Evolutionary conservation across 2,888 invertebrate species (phyloP), one percentile per base, ranked within the genome.

Genomic region (Oligia strigilis): DNA sequence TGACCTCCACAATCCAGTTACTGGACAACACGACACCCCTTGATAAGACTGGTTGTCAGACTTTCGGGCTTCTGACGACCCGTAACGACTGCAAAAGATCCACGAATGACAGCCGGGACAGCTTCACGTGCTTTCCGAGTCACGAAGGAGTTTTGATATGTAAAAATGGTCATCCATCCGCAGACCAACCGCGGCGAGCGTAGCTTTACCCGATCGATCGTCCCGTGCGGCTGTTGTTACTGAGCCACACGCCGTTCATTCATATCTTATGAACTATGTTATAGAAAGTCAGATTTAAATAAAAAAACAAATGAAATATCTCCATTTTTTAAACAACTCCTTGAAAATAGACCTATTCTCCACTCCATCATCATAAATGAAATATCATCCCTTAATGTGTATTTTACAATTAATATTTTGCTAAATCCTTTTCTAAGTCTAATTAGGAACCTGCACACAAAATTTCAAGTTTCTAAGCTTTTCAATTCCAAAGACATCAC

Each of bases 361-460:
- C 40, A 8, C 3, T 75, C 40, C 1, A 29, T 1, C 29, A 29
- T 29, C 29, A 29, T 29, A 29, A 29, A 29, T 4, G 13, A 17
- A 46, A 46, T 65, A 23, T 55, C 0, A 58, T 46, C n/a, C 17
- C 36, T 0, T 29, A 55, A 4, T 19, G 6, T n/a, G 5, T 0
- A 8, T 36, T 64, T 43, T 23, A 29, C 13, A 6, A 29, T 4
- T 13, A 65, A 4, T 8, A 13, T 17, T 23, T 11, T 4, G 4
- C 0, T 1, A 55, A 55, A 65, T 23, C 5, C 5, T 17, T 46
- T 76, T 36, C 13, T 8, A 5, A 0, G 1, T 76, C 0, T 29
- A 29, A 5, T 23, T 6, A 52, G 0, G 23, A 19, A 17, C 0
- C 8, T 17, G 23, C 0, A 2, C 0, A 23, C 11, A 0, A 64